Percentiles rank a stretch among this genome's conserved stretches.
Evolutionary conservation across 2,888 invertebrate genomes (phyloP).

Genomic region (Aspidiotus rigidus): DNA sequence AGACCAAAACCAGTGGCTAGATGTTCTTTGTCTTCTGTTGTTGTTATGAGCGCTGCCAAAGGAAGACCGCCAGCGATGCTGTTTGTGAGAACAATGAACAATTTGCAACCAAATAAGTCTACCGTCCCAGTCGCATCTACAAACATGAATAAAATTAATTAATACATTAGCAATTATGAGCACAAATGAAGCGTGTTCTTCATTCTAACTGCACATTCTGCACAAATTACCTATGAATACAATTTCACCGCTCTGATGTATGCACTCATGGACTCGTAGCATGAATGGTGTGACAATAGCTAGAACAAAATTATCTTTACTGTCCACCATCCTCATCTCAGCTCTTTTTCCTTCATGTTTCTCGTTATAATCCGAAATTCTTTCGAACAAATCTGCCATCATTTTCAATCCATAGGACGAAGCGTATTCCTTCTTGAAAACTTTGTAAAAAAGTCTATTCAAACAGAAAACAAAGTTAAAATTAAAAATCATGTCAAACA

Average conservation of each 20-base stretch:
- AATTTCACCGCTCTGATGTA: background rate
- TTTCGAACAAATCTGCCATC: background rate
- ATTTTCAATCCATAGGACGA: background rate
- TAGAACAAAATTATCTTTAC: background rate
- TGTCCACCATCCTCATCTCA: background rate
- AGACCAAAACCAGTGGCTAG: constrained; percentile 1
- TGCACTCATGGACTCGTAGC: background rate
- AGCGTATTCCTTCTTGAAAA: background rate
- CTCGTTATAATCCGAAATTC: background rate
- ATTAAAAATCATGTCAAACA: too few species aligned
- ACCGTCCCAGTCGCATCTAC: constrained; percentile 18
- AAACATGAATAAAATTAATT: background rate
- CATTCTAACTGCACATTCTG: too few species aligned
- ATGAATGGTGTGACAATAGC: background rate
- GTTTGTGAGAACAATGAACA: constrained; percentile 14
- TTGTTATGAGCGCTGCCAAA: constrained; percentile 5
- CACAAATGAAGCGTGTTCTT: too few species aligned
- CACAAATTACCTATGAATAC: too few species aligned
- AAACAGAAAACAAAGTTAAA: too few species aligned
- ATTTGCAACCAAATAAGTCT: constrained; percentile 12
- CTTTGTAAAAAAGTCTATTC: background rate
- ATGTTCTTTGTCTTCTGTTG: constrained; percentile 5
- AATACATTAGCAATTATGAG: too few species aligned
- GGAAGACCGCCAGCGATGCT: constrained; percentile 17
- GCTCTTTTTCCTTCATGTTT: background rate